Evolutionary conservation across 2,797 vertebrate genomes (phyloP).

Genomic region (Antrozous pallidus): DNA sequence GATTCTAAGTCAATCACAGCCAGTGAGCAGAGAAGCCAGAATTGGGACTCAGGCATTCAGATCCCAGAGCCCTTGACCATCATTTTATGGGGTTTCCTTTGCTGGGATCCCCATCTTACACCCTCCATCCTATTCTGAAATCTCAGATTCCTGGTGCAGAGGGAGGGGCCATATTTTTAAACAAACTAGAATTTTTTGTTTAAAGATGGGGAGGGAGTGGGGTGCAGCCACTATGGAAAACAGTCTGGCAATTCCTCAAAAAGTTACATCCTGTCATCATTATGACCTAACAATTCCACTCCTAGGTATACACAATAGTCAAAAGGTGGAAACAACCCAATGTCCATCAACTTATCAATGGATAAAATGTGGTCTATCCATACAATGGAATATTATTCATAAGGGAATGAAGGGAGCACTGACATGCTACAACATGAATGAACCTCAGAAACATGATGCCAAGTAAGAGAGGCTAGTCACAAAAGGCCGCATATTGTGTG

Average conservation of each 20-base stretch:
- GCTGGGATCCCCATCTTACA: background rate
- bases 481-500: background rate
- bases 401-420: background rate
- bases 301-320: background rate
- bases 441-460: background rate
- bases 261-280: background rate
- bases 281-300: background rate
- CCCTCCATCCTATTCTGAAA: background rate
- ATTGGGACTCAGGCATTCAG: background rate
- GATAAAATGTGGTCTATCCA: background rate
- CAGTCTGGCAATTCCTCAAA: background rate
- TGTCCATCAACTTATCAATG: background rate
- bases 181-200: background rate
- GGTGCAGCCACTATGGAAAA: background rate
- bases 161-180: background rate
- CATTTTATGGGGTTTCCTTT: background rate
- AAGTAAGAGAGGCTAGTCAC: background rate
- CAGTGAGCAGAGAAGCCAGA: background rate
- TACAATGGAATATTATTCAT: background rate
- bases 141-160: background rate
- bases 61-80: background rate
- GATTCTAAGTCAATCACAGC: background rate
- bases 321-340: background rate
- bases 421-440: background rate
- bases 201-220: background rate